These are phyloP conservation scores for Marisa cornuarietis DNA, from an alignment of 1,140 invertebrate species.

Conservation along the genomic window DNA sequence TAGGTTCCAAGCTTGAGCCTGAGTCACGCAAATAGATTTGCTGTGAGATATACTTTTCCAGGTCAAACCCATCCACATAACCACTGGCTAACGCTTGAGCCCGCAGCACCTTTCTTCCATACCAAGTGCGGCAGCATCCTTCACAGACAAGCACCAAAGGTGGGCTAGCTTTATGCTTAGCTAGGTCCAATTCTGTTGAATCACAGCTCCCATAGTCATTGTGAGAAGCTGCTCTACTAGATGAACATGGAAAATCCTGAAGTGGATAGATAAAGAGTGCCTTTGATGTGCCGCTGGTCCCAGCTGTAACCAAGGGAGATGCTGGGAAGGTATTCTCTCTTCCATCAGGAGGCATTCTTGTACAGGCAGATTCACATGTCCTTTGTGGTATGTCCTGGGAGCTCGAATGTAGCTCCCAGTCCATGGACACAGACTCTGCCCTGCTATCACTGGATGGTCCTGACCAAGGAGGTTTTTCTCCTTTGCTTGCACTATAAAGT, in stretches of 20 bases:
- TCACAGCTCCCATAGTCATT: background rate
- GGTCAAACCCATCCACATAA: constrained; percentile 25
- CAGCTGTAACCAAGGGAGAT: too few relatives aligned
- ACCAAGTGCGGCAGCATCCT: constrained; percentile 33
- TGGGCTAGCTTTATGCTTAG: constrained; percentile 11
- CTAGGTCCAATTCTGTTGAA: constrained; percentile 2
- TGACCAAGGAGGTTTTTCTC: too few relatives aligned
- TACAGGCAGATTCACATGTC: too few relatives aligned
- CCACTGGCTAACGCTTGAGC: constrained; percentile 27
- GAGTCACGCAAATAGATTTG: constrained; percentile 28
- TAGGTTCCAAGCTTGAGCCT: background rate
- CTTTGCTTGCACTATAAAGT: too few relatives aligned
- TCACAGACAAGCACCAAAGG: constrained; percentile 30
- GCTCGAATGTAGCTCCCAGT: too few relatives aligned
- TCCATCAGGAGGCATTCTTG: too few relatives aligned
- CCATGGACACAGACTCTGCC: too few relatives aligned
- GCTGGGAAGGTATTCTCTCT: too few relatives aligned
- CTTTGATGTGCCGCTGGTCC: too few relatives aligned
- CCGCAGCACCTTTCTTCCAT: constrained; percentile 32
- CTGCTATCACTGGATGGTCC: too few relatives aligned
- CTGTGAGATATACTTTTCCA: constrained; percentile 41
- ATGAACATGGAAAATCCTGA: background rate
- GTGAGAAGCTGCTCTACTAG: background rate
- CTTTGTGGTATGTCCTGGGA: too few relatives aligned
- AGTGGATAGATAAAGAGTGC: too few relatives aligned